Percentiles rank a stretch among this genome's conserved stretches.
These are phyloP conservation scores for Hirtodrosophila histrioides DNA, from an alignment of 2,888 invertebrate species.

Conservation along the genomic window DNA sequence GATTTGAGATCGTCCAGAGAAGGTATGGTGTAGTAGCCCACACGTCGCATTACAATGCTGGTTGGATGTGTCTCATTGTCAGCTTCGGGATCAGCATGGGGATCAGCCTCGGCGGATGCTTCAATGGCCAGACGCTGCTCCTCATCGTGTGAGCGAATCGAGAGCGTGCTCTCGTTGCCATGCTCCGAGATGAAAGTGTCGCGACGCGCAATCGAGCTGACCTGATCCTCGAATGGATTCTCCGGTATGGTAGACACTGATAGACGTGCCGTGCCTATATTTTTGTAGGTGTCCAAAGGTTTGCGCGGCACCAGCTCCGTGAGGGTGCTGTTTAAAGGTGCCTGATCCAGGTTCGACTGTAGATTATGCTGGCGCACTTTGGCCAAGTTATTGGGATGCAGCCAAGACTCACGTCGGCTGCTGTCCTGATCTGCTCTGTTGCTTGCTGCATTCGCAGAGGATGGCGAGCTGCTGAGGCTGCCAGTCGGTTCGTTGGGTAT, in stretches of 20 bases:
- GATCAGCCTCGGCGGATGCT: slow-evolving; percentile 11
- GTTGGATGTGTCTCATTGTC: slow-evolving; percentile 86
- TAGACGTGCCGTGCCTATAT: slow-evolving; percentile 43
- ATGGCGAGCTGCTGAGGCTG: slow-evolving; percentile 6
- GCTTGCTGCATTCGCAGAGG: background rate
- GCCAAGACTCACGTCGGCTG: slow-evolving; percentile 83
- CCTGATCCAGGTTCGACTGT: slow-evolving; percentile 60
- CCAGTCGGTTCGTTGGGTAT: slow-evolving; percentile 49
- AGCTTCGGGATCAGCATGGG: slow-evolving; percentile 1
- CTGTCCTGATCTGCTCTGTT: slow-evolving; percentile 30
- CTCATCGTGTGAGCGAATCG: slow-evolving; percentile 66
- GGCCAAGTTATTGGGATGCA: slow-evolving; percentile 83
- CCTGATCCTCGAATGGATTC: slow-evolving; percentile 79
- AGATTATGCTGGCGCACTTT: slow-evolving; percentile 80
- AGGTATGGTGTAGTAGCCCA: slow-evolving; percentile 96
- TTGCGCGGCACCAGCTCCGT: slow-evolving; percentile 82
- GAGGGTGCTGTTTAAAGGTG: slow-evolving; percentile 79
- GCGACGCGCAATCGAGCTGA: slow-evolving; percentile 54
- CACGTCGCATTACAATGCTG: slow-evolving; percentile 90
- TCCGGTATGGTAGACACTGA: slow-evolving; percentile 80
- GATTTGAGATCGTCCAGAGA: slow-evolving; percentile 91
- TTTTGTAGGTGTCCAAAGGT: slow-evolving; percentile 75
- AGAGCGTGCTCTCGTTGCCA: slow-evolving; percentile 72
- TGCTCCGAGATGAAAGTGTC: slow-evolving; percentile 70
- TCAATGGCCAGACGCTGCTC: slow-evolving; percentile 71